These are phyloP conservation scores for Tauraco hartlaubi DNA, from an alignment of 2,797 vertebrate species.

Conservation along the genomic window DNA sequence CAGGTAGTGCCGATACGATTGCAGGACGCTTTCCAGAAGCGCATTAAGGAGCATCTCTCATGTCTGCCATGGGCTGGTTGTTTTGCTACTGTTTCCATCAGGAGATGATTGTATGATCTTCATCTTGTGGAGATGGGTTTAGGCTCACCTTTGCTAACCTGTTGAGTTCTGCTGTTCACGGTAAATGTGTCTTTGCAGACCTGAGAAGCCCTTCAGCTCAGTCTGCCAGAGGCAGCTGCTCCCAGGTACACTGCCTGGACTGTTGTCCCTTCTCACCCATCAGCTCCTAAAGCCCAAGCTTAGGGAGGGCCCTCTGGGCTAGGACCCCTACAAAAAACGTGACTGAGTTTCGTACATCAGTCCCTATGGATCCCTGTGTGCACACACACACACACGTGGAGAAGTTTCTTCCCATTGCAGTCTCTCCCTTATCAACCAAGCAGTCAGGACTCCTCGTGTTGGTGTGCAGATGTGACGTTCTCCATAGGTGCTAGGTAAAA, in stretches of 20 bases:
- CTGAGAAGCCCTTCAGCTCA: neutral
- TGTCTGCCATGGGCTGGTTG: neutral
- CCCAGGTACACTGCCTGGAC: neutral
- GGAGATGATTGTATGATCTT: neutral
- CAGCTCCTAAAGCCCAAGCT: neutral
- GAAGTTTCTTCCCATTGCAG: neutral
- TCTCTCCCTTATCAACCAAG: neutral
- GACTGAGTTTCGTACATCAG: neutral
- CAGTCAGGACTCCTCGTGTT: neutral
- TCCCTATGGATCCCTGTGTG: neutral
- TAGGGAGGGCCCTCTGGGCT: neutral
- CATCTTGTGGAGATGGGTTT: neutral
- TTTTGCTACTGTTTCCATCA: neutral
- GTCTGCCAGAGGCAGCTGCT: neutral
- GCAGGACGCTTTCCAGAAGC: neutral
- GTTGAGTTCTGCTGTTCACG: neutral
- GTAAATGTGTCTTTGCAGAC: neutral
- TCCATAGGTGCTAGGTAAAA: neutral
- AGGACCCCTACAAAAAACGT: neutral
- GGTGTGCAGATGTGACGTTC: neutral
- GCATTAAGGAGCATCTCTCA: neutral
- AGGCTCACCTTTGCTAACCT: neutral
- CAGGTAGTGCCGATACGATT: neutral
- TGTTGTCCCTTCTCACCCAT: neutral
- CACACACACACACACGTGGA: rapidly evolving